phyloP scores from a whole-genome alignment of 2,113 vertebrate species.

The Lophotis ruficrista region DNA sequence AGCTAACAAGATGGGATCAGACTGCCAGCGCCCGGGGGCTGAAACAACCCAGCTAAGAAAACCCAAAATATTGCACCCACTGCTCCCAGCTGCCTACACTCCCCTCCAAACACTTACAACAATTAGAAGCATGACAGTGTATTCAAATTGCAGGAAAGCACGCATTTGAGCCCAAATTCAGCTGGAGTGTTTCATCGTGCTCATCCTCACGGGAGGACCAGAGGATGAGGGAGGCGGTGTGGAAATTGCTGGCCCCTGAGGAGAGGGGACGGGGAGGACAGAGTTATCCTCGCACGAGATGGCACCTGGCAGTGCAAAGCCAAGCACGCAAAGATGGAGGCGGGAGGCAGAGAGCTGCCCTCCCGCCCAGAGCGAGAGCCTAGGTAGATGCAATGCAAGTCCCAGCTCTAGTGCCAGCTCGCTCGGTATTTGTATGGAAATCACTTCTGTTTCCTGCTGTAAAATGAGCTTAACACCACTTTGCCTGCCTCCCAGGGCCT shows the following conservation, averaged over 20 bases:
- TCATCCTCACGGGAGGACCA: accelerated
- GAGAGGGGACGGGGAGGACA: background rate
- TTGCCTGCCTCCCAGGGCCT: background rate
- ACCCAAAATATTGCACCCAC: background rate
- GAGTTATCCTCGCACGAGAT: background rate
- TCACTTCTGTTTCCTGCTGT: background rate
- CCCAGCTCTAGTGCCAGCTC: background rate
- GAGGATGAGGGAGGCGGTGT: background rate
- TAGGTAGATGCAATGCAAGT: background rate
- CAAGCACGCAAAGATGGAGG: background rate
- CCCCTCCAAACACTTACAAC: background rate
- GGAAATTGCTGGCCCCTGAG: background rate
- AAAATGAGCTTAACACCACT: conserved; percentile 58
- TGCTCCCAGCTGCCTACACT: background rate
- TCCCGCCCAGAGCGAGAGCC: background rate
- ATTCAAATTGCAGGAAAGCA: background rate
- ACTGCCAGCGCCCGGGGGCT: background rate
- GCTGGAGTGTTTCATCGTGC: background rate
- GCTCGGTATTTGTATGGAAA: background rate
- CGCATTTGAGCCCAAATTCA: background rate
- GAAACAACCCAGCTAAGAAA: background rate
- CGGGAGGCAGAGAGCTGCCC: background rate
- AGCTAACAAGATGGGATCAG: background rate
- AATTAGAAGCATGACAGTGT: background rate
- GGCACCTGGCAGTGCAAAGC: background rate